These are phyloP conservation scores for Mustela lutreola DNA, from an alignment of 2,113 vertebrate species.

Conservation along the genomic window DNA sequence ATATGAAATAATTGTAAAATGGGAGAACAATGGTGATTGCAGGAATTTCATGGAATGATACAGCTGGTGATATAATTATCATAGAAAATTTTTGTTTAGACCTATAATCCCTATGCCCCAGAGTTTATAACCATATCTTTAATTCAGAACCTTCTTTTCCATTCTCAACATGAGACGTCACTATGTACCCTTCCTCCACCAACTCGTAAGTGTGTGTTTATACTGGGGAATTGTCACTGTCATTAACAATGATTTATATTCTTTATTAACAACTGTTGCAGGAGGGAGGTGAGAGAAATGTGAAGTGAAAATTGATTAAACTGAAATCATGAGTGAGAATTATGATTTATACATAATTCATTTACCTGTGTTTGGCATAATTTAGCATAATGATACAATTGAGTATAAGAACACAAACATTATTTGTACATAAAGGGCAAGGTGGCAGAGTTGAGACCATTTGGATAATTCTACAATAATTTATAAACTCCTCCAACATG, in stretches of 20 bases:
- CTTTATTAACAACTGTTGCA: neutral
- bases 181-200: rapidly evolving
- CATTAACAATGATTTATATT: slow-evolving; percentile 13
- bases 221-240: neutral
- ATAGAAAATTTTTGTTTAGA: neutral
- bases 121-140: neutral
- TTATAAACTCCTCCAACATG: neutral
- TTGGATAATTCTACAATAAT: neutral
- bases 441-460: neutral
- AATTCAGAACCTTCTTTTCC: neutral
- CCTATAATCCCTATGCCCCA: neutral
- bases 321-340: neutral
- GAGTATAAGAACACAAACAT: neutral
- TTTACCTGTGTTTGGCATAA: slow-evolving; percentile 36
- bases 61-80: neutral
- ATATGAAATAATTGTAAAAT: neutral
- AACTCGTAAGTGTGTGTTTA: neutral
- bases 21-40: neutral
- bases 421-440: slow-evolving; percentile 1
- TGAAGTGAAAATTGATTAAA: neutral
- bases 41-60: slow-evolving; percentile 12
- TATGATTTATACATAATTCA: slow-evolving; percentile 8
- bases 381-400: neutral
- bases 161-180: neutral
- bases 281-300: neutral